Base-by-base conservation (phyloP, 1,140 invertebrate genomes). In the Papilio dardanus region DNA sequence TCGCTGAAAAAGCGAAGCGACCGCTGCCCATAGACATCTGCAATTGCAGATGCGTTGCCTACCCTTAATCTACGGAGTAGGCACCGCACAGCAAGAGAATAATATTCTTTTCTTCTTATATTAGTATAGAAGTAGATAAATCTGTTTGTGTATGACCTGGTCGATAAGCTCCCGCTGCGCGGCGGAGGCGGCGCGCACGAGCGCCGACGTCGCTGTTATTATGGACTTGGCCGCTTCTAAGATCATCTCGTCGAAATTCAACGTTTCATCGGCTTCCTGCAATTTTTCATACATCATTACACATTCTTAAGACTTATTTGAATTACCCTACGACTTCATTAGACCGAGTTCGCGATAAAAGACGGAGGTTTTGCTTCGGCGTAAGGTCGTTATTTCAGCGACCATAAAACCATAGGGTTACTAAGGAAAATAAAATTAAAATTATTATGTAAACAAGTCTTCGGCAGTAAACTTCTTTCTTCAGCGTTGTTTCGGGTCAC, bases 231-330 rank as follows among this genome's bases (percentile, higher is more conserved):
- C 99, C 2, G 99, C 99, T 90, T 99, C 98, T 79, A 99, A 92
- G 79, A 99, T 99, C 96, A 99, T 99, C 91, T 99, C 99, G 89
- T 99, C 99, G 94, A 99, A 99, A 93, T 99, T 99, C 92, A 99
- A 95, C 76, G 95, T 97, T 91, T 99, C 98, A 89, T 99, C 98
- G 3, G 98, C 96, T 93, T 99, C 97, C 96, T 98, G 84, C n/a
- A 87, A 86, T 79, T 76, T 76, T 79, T 62, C 12, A 4, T 4
- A 2, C 5, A 28, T 28, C 54, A 62, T 62, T 62, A 62, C 28
- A 28, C 12, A 62, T 28, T 24, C 10, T 4, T 14, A 28, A 28
- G 1, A 62, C 24, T 28, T 28, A 80, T 76, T 75, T 28, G 3
- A 10, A 33, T 37, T n/a, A 69, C 14, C n/a, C n/a, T n/a, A n/a